These are phyloP conservation scores for Numenius arquata DNA, from an alignment of 2,113 vertebrate genomes.

Conservation along the genomic window DNA sequence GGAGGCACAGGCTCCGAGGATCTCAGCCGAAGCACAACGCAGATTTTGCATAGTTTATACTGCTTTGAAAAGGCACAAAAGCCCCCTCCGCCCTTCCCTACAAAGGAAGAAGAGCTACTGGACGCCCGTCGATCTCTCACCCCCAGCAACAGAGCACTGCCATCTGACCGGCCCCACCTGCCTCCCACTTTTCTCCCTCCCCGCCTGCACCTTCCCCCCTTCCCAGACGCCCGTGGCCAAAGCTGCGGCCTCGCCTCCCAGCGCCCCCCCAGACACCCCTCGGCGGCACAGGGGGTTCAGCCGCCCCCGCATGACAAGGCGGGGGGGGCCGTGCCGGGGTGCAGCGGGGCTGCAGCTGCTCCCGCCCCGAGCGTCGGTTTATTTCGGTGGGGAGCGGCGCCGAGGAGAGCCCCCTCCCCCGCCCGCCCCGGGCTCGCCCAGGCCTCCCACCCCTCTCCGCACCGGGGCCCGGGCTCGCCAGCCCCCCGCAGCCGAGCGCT, in stretches of 20 bases:
- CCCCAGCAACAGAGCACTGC: not conserved
- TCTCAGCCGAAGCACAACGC: not conserved
- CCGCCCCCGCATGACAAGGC: not conserved
- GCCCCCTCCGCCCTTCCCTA: not conserved
- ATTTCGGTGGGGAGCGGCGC: not conserved
- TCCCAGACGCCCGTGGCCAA: not conserved
- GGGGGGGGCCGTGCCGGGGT: too few species aligned
- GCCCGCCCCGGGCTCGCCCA: not conserved
- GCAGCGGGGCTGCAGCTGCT: not conserved
- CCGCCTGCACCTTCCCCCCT: not conserved
- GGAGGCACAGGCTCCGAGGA: not conserved
- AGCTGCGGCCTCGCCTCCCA: not conserved
- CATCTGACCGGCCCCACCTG: not conserved
- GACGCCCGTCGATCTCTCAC: not conserved
- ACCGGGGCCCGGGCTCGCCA: not conserved
- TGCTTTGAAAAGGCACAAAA: not conserved
- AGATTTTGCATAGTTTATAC: not conserved
- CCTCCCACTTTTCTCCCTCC: not conserved
- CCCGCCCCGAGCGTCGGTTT: not conserved
- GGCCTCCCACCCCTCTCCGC: not conserved
- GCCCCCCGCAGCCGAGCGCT: not conserved
- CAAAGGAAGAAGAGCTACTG: not conserved
- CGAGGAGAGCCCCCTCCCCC: not conserved
- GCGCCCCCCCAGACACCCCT: too few species aligned
- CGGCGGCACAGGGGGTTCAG: not conserved